These are phyloP conservation scores for Vanessa cardui DNA, from an alignment of 2,888 invertebrate genomes.

Conservation along the genomic window DNA sequence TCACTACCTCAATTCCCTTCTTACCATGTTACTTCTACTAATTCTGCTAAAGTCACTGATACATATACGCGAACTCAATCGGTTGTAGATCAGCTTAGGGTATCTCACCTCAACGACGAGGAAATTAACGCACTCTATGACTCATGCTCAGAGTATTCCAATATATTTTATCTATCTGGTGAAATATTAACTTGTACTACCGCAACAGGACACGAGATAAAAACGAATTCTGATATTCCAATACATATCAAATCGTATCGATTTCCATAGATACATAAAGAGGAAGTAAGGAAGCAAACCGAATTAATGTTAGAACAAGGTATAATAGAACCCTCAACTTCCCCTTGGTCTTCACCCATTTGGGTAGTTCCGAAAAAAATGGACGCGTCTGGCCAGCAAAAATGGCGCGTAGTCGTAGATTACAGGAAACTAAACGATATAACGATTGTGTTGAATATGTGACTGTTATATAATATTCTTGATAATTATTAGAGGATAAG, in stretches of 20 bases:
- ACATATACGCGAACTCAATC: no score
- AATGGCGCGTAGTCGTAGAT: slow-evolving; percentile 42
- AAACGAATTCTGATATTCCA: neutral
- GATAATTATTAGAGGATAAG: no score
- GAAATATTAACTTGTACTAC: neutral
- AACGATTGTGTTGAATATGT: no score
- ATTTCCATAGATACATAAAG: neutral
- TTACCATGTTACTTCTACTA: no score
- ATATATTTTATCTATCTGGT: neutral
- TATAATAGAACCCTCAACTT: neutral
- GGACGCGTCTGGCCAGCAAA: slow-evolving; percentile 39
- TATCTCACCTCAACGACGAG: no score
- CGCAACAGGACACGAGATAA: neutral
- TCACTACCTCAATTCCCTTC: no score
- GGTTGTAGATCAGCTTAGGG: no score
- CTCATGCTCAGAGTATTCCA: neutral
- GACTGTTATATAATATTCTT: no score
- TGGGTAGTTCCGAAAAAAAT: no score
- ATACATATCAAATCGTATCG: neutral
- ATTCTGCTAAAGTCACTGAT: no score
- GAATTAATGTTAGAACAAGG: neutral
- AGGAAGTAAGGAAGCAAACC: neutral
- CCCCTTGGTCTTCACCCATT: no score
- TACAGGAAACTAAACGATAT: slow-evolving; percentile 41
- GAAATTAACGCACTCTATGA: neutral